Evolutionary conservation across 2,888 invertebrate species (phyloP).

Genomic region (Drosophila pegasa): DNA sequence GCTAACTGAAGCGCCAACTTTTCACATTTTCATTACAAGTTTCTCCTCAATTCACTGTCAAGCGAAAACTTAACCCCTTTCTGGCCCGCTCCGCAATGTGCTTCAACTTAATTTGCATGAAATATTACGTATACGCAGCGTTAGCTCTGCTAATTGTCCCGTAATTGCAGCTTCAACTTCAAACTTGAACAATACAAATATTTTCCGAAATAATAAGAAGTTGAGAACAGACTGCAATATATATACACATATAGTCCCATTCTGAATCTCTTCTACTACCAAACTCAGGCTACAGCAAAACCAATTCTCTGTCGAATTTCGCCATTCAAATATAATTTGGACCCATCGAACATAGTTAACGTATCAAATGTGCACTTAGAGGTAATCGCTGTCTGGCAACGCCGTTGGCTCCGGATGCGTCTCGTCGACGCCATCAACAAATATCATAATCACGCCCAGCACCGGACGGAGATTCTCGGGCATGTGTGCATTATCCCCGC

Average conservation of each 20-base stretch:
- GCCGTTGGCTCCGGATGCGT: conserved; percentile 26
- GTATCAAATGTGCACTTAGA: conserved; percentile 18
- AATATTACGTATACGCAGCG: conserved; percentile 15
- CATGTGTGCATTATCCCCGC: conserved; percentile 62
- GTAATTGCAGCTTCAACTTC: conserved; percentile 5
- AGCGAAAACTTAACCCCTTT: background rate
- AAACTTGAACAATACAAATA: background rate
- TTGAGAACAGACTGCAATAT: too few species aligned
- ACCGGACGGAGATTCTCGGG: conserved; percentile 53
- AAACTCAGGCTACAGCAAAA: too few species aligned
- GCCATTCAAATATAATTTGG: conserved; percentile 19
- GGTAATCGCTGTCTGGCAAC: conserved; percentile 37
- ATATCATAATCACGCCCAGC: conserved; percentile 58
- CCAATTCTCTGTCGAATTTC: background rate
- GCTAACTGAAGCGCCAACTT: conserved; percentile 30
- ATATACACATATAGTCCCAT: too few species aligned
- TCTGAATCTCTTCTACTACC: too few species aligned
- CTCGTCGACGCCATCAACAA: conserved; percentile 60
- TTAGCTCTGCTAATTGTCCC: conserved; percentile 11
- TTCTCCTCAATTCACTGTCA: conserved; percentile 11
- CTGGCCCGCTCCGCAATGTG: conserved; percentile 3
- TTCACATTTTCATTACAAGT: conserved; percentile 41
- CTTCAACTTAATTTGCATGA: conserved; percentile 18
- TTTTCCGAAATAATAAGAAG: background rate
- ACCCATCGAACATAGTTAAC: conserved; percentile 24